These are phyloP conservation scores for Antheraea yamamai DNA, from an alignment of 2,888 invertebrate genomes.

Conservation along the genomic window DNA sequence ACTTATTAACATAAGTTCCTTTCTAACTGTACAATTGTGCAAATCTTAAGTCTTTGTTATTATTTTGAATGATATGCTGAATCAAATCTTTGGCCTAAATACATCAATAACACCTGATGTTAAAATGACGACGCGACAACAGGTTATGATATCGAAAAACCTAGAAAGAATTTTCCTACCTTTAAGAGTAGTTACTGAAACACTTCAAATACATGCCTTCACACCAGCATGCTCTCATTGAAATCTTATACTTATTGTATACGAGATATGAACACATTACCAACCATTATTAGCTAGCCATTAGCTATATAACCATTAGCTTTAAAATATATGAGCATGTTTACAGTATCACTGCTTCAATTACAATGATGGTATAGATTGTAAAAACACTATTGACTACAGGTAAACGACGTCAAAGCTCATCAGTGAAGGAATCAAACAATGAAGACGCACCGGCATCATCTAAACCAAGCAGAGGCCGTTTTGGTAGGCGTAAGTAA, in stretches of 20 bases:
- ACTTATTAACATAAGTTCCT: background rate
- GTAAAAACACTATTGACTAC: constrained; percentile 26
- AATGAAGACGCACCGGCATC: constrained; percentile 59
- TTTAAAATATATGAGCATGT: too few relatives aligned
- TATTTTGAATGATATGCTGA: too few relatives aligned
- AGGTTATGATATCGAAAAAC: too few relatives aligned
- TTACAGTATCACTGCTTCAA: background rate
- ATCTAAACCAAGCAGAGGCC: constrained; percentile 61
- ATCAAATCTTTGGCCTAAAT: too few relatives aligned
- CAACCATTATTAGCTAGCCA: too few relatives aligned
- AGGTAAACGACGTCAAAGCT: constrained; percentile 64
- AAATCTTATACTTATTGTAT: background rate
- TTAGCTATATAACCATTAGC: too few relatives aligned
- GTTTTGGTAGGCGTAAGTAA: constrained; percentile 73
- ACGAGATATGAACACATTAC: too few relatives aligned
- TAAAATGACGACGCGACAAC: too few relatives aligned
- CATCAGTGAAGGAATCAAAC: constrained; percentile 57
- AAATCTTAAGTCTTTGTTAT: background rate
- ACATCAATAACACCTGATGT: too few relatives aligned
- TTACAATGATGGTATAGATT: background rate
- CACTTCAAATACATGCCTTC: background rate
- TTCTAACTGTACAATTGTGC: background rate
- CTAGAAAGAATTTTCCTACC: too few relatives aligned
- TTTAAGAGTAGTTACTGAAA: too few relatives aligned
- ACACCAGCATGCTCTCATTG: background rate